Conservation (phyloP, 2,797 vertebrate species). For the Synanceia verrucosa region DNA sequence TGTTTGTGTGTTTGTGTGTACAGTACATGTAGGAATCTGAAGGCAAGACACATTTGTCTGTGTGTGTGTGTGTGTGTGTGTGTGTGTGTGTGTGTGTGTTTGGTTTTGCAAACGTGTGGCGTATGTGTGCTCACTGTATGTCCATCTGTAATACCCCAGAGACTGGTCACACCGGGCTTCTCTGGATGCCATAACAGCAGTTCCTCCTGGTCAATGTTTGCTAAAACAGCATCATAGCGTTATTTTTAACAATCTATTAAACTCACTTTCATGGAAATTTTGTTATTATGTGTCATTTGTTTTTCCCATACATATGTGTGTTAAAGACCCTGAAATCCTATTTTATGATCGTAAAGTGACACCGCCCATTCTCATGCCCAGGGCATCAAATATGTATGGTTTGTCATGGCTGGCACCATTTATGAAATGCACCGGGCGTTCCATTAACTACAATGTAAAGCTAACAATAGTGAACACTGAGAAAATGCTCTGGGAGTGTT, state of each 20-base stretch:
- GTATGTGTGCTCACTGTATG: constrained; percentile 42
- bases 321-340: not conserved
- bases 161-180: constrained; percentile 28
- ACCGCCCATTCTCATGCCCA: too few relatives aligned
- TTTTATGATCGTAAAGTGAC: too few relatives aligned
- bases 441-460: too few relatives aligned
- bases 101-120: constrained; percentile 38
- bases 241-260: constrained; percentile 86
- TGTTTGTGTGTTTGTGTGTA: constrained; percentile 33
- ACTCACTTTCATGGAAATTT: constrained; percentile 78
- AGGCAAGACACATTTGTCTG: constrained; percentile 28
- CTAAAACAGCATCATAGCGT: constrained; percentile 82
- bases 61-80: constrained; percentile 24
- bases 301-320: not conserved
- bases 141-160: constrained; percentile 46
- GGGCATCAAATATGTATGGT: too few relatives aligned
- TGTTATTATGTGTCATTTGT: constrained; percentile 36
- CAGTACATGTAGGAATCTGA: constrained; percentile 30
- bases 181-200: constrained; percentile 54
- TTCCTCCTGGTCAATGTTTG: constrained; percentile 70
- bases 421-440: too few relatives aligned
- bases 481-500: too few relatives aligned
- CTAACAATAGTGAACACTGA: too few relatives aligned
- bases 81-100: not conserved
- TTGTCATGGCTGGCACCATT: too few relatives aligned